Evolutionary conservation across 2,797 vertebrate species (phyloP), one percentile per base, ranked within the genome.

Genomic region (Adrianichthys oophorus): DNA sequence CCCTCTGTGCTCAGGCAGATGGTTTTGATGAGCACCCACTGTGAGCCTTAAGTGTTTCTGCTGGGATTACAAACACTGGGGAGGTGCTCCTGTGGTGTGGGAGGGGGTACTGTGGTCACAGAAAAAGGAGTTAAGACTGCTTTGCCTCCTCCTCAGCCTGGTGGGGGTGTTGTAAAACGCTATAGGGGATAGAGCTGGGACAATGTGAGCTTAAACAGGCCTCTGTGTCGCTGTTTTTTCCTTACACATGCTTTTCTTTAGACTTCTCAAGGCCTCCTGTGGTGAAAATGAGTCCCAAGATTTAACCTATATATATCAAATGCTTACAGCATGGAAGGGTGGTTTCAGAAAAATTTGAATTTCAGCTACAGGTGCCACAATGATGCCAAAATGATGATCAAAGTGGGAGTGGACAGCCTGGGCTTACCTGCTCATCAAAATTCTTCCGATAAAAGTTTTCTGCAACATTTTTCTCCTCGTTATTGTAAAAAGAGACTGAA

Each of bases 1-100:
- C 78, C 70, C 92, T 94, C 93, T 92, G 92, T 92, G 94, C 95
- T 94, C 92, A 91, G 95, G 94, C 98, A 99, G 98, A 99, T 99
- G 98, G 96, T 97, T 96, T 95, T 96, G 96, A 99, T 98, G 97
- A 98, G 96, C 96, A 94, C 98, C 97, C 96, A 97, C 98, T 98
- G 98, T 97, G 98, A 98, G 95, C 95, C 97, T 98, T 98, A 98
- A 98, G 98, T 98, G 97, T 97, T 98, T 96, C 91, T 98, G 95
- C 95, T 93, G 93, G 95, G 96, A 98, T 98, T 98, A 98, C 97
- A 96, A 96, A 97, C 94, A 93, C 95, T 86, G 91, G 92, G 92
- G 94, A 92, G 87, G 87, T 85, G 77, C 80, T 80, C 88, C 87
- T 78, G 88, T 19, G 53, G 87, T 72, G 81, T 88, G 84, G 76